Evolutionary conservation across 2,888 invertebrate species (phyloP).

Genomic region (Cephus rjabovi): DNA sequence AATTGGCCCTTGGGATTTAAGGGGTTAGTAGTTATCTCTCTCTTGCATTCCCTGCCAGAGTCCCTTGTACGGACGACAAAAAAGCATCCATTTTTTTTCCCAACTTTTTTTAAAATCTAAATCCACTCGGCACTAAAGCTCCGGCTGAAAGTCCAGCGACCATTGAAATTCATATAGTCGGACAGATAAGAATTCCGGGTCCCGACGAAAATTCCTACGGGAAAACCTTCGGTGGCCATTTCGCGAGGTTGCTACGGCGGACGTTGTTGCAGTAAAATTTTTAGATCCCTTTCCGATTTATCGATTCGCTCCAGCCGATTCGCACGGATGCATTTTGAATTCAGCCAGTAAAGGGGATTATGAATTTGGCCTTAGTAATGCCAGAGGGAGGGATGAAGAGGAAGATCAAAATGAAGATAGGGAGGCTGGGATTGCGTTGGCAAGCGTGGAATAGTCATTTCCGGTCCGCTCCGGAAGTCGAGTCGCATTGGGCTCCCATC

Average conservation of each 20-base stretch:
- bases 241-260: not conserved
- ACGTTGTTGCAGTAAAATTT: not conserved
- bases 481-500: conserved; percentile 46
- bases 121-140: not conserved
- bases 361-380: not conserved
- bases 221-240: not conserved
- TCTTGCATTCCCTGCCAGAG: not conserved
- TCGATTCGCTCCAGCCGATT: not conserved
- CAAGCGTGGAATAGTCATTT: conserved; percentile 55
- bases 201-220: not conserved
- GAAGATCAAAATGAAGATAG: conserved; percentile 14
- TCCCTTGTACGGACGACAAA: not conserved
- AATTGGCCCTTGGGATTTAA: not conserved
- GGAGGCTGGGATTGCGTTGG: conserved; percentile 39
- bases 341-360: conserved; percentile 7
- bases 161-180: not conserved
- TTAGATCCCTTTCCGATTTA: not conserved
- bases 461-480: conserved; percentile 51
- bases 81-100: not conserved
- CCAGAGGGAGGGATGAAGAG: not conserved
- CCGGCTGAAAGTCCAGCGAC: not conserved
- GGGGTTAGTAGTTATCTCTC: not conserved
- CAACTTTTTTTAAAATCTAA: not conserved
- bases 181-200: not conserved
- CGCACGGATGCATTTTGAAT: not conserved